Conservation (phyloP, 2,113 vertebrate genomes). For the Grammomys surdaster region DNA sequence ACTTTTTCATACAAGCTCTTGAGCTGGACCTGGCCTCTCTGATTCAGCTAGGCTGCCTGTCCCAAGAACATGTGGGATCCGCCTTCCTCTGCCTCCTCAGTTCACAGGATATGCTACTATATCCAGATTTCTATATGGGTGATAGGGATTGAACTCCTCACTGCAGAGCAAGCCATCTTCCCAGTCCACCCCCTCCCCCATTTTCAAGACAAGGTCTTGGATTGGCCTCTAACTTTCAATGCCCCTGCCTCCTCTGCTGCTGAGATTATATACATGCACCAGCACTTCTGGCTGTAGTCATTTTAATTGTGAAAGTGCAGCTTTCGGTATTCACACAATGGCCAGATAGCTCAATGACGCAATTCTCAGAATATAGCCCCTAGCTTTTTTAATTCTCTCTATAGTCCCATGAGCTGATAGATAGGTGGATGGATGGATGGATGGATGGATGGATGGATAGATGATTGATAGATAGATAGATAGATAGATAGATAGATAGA, state of each 20-base stretch:
- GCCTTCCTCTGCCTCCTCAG: not conserved
- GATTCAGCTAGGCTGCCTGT: not conserved
- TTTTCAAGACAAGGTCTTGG: not conserved
- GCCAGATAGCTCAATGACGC: not conserved
- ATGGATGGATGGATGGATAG: not conserved
- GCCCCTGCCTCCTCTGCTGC: too few species aligned
- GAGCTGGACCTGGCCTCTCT: not conserved
- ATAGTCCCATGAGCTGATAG: not conserved
- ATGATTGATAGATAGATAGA: not conserved
- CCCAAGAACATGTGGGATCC: too few species aligned
- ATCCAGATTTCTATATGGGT: not conserved
- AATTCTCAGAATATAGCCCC: not conserved
- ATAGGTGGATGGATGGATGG: too few species aligned
- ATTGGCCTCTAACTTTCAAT: not conserved
- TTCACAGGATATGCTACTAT: not conserved
- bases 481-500: not conserved
- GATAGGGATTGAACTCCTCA: not conserved
- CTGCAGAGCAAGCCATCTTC: not conserved
- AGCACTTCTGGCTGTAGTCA: not conserved
- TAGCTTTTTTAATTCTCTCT: not conserved
- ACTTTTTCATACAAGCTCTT: not conserved
- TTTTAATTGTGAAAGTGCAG: not conserved
- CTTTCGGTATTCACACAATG: not conserved
- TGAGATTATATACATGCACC: not conserved
- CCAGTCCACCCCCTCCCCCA: not conserved